phyloP scores from a whole-genome alignment of 2,888 invertebrate species.

The Diarsia mendica region DNA sequence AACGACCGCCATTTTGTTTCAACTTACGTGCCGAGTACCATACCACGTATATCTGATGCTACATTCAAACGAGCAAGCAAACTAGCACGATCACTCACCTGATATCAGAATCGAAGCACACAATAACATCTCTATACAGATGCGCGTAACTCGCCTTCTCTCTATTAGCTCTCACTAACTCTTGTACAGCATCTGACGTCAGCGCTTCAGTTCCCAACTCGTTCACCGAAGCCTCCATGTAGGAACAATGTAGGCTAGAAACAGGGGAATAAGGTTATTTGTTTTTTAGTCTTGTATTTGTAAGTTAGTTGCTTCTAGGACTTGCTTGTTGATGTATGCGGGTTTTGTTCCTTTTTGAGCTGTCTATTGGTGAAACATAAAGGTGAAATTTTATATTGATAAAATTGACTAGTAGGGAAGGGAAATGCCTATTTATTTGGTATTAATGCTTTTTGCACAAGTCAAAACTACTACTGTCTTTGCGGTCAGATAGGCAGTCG shows the following conservation, averaged over 20 bases:
- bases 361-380: constrained; percentile 2
- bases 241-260: constrained; percentile 95
- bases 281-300: not conserved
- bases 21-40: too few species aligned
- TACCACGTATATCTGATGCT: not conserved
- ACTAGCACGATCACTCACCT: constrained; percentile 85
- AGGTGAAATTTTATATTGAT: not conserved
- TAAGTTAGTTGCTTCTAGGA: not conserved
- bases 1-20: too few species aligned
- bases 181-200: constrained; percentile 93
- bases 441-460: too few species aligned
- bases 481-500: too few species aligned
- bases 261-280: not conserved
- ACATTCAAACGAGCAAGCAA: not conserved
- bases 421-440: not conserved
- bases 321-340: constrained; percentile 13
- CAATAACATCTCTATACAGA: constrained; percentile 93
- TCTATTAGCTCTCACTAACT: constrained; percentile 94
- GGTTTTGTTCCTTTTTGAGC: constrained; percentile 5
- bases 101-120: constrained; percentile 95
- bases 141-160: constrained; percentile 95
- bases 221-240: constrained; percentile 94
- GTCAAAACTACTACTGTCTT: too few species aligned
- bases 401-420: not conserved
- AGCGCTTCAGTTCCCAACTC: constrained; percentile 92